phyloP scores from a whole-genome alignment of 2,888 invertebrate species.

The Meteorus cinctellus region DNA sequence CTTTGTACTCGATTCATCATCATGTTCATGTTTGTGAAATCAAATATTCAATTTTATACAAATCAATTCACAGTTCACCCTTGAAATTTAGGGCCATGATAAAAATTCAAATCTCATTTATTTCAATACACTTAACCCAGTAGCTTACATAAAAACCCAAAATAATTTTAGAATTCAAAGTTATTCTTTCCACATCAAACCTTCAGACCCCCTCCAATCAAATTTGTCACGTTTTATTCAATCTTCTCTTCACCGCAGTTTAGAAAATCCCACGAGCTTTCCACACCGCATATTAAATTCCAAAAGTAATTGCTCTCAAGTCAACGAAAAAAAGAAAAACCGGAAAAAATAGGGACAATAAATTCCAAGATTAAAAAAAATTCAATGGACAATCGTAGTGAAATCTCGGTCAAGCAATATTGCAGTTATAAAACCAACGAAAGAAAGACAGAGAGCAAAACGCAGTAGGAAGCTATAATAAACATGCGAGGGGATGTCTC shows the following conservation, averaged over 20 bases:
- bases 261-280: background rate
- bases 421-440: constrained; percentile 27
- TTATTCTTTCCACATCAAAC: too few species aligned
- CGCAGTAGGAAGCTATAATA: constrained; percentile 11
- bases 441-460: constrained; percentile 5
- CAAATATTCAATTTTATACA: too few species aligned
- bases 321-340: background rate
- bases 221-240: background rate
- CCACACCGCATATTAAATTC: background rate
- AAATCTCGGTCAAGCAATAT: constrained; percentile 40
- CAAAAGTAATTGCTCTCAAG: background rate
- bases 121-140: too few species aligned
- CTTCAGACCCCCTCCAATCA: background rate
- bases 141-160: too few species aligned
- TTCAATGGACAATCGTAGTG: constrained; percentile 24
- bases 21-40: background rate
- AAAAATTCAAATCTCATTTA: too few species aligned
- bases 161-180: too few species aligned
- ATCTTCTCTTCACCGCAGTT: background rate
- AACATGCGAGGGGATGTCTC: constrained; percentile 25
- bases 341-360: background rate
- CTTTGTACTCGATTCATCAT: too few species aligned
- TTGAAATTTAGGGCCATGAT: too few species aligned
- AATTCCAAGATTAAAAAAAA: background rate
- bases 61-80: too few species aligned